A percentile compares a stretch with the other conserved stretches of the same genome.
phyloP scores from a whole-genome alignment of 2,797 vertebrate genomes.

The Rhodeus uyekii region DNA sequence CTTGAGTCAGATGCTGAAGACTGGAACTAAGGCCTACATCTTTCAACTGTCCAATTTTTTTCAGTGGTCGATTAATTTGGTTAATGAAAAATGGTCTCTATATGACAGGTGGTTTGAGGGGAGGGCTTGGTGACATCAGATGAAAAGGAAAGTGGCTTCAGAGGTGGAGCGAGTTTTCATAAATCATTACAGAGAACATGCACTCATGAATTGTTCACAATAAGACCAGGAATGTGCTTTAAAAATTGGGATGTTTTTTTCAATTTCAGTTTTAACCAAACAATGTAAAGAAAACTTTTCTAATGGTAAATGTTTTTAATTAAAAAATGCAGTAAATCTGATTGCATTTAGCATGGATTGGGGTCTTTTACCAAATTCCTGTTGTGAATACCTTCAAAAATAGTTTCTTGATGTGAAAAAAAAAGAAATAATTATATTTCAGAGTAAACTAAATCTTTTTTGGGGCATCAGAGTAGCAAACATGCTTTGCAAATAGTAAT shows the following conservation, averaged over 20 bases:
- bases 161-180: constrained; percentile 19
- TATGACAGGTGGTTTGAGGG: constrained; percentile 10
- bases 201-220: background rate
- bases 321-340: background rate
- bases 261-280: background rate
- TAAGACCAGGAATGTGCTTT: background rate
- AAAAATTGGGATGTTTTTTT: background rate
- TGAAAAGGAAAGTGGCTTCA: background rate
- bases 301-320: background rate
- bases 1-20: constrained; percentile 39
- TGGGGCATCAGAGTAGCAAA: constrained; percentile 19
- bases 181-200: constrained; percentile 2
- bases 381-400: background rate
- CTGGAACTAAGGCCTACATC: constrained; percentile 37
- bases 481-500: background rate
- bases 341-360: background rate
- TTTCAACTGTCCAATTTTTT: background rate
- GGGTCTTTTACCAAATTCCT: background rate
- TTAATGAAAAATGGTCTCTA: background rate
- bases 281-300: background rate
- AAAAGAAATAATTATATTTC: background rate
- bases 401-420: too few species aligned
- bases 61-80: background rate
- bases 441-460: background rate
- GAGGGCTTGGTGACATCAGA: background rate